These are phyloP conservation scores for Ophraella communa DNA, from an alignment of 2,888 invertebrate species.

Conservation along the genomic window DNA sequence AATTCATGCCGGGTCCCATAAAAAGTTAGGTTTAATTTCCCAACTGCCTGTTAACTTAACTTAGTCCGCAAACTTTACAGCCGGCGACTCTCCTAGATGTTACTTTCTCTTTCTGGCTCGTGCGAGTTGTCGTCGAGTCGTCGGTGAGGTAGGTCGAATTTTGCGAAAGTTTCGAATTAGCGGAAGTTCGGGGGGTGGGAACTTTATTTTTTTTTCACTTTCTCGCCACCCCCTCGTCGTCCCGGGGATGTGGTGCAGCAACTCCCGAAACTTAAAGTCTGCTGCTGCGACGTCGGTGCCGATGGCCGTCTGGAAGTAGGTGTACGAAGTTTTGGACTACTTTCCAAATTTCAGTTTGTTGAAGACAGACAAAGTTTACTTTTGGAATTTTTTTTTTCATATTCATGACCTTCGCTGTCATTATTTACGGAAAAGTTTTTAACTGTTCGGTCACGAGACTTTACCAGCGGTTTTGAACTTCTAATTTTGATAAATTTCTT, in stretches of 20 bases:
- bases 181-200: slow-evolving; percentile 48
- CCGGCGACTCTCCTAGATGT: slow-evolving; percentile 55
- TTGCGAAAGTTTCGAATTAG: slow-evolving; percentile 54
- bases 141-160: slow-evolving; percentile 59
- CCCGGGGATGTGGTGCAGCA: slow-evolving; percentile 15
- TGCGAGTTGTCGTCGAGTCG: slow-evolving; percentile 56
- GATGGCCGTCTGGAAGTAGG: slow-evolving; percentile 23
- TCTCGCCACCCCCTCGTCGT: no score
- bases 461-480: background rate
- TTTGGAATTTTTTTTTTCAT: slow-evolving; percentile 17
- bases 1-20: slow-evolving; percentile 59
- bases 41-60: slow-evolving; percentile 54
- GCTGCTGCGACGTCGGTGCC: slow-evolving; percentile 6
- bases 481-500: background rate
- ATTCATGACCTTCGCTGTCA: slow-evolving; percentile 22
- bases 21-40: slow-evolving; percentile 55
- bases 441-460: background rate
- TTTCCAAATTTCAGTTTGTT: slow-evolving; percentile 25
- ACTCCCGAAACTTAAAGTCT: slow-evolving; percentile 13
- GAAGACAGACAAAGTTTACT: slow-evolving; percentile 27
- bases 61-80: slow-evolving; percentile 58
- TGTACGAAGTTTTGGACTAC: slow-evolving; percentile 25
- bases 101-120: slow-evolving; percentile 60
- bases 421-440: slow-evolving; percentile 12
- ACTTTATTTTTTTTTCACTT: no score